A percentile compares a stretch with the other conserved stretches of the same genome.
phyloP scores from a whole-genome alignment of 37 sponge, comb jelly and placozoan species.

The Amphimedon queenslandica region DNA sequence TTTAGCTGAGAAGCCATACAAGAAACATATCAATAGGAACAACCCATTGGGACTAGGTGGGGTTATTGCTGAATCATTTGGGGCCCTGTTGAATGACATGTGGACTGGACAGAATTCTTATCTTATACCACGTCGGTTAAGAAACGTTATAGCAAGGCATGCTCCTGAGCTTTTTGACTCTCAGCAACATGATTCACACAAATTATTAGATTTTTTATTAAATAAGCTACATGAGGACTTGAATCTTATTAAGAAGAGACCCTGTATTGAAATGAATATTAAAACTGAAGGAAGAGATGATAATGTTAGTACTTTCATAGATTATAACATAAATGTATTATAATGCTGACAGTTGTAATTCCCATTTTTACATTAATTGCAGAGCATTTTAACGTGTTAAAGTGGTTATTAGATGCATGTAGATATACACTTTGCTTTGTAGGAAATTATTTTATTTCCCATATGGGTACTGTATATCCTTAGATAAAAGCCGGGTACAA shows the following conservation, averaged over 20 bases:
- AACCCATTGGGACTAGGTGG: constrained; percentile 88
- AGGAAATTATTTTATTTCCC: too few species aligned
- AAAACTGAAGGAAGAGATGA: constrained; percentile 45
- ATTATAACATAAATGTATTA: too few species aligned
- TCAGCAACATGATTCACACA: constrained; percentile 94
- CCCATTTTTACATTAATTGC: too few species aligned
- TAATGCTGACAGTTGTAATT: too few species aligned
- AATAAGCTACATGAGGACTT: constrained; percentile 92
- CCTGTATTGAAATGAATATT: constrained; percentile 83
- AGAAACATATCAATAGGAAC: constrained; percentile 73
- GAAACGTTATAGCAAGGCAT: constrained; percentile 29
- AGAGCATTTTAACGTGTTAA: too few species aligned
- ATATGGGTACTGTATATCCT: too few species aligned
- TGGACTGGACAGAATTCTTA: constrained; percentile 75
- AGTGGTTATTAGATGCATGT: too few species aligned
- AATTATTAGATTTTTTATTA: constrained; percentile 86
- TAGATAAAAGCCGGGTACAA: too few species aligned
- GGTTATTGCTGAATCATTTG: constrained; percentile 82
- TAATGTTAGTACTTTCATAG: constrained; percentile 52
- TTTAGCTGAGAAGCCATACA: constrained; percentile 45
- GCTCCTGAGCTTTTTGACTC: constrained; percentile 2
- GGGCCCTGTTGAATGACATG: constrained; percentile 76
- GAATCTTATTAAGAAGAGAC: constrained; percentile 75
- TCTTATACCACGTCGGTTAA: constrained; percentile 77
- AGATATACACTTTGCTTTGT: too few species aligned